Evolutionary conservation across 2,113 vertebrate genomes (phyloP).

Genomic region (Diphyllodes magnificus): DNA sequence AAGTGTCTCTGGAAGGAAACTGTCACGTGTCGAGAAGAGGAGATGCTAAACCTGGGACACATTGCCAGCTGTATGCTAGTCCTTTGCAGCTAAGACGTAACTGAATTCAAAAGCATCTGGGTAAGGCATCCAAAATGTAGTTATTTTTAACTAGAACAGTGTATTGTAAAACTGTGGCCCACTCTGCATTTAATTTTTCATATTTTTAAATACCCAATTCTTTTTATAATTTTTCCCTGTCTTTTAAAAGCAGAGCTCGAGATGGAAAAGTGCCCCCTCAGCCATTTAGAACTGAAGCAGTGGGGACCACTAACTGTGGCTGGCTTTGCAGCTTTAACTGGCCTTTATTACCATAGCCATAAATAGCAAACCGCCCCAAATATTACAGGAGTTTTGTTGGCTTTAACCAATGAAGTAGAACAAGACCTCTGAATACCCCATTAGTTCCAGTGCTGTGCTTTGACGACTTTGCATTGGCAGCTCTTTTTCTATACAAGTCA

Average conservation of each 20-base stretch:
- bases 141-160: conserved; percentile 35
- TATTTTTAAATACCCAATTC: neutral
- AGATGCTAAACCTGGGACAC: conserved; percentile 3
- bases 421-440: conserved; percentile 80
- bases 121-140: neutral
- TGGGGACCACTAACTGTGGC: conserved; percentile 37
- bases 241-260: neutral
- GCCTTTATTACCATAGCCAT: conserved; percentile 74
- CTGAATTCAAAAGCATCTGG: conserved; percentile 20
- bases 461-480: conserved; percentile 75
- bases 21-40: neutral
- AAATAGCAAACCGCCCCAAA: conserved; percentile 77
- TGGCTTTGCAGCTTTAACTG: conserved; percentile 72
- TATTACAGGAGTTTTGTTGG: conserved; percentile 78
- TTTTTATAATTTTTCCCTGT: neutral
- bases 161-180: neutral
- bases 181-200: neutral
- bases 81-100: neutral
- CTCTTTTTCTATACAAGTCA: conserved; percentile 76
- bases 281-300: conserved; percentile 27
- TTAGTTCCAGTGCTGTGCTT: conserved; percentile 82
- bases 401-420: conserved; percentile 84
- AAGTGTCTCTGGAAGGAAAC: conserved; percentile 12
- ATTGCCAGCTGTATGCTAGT: neutral
- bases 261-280: neutral